A percentile compares a stretch with the other conserved stretches of the same genome.
Conservation (phyloP, 1,140 invertebrate genomes). For the Drosophila jambulina region DNA sequence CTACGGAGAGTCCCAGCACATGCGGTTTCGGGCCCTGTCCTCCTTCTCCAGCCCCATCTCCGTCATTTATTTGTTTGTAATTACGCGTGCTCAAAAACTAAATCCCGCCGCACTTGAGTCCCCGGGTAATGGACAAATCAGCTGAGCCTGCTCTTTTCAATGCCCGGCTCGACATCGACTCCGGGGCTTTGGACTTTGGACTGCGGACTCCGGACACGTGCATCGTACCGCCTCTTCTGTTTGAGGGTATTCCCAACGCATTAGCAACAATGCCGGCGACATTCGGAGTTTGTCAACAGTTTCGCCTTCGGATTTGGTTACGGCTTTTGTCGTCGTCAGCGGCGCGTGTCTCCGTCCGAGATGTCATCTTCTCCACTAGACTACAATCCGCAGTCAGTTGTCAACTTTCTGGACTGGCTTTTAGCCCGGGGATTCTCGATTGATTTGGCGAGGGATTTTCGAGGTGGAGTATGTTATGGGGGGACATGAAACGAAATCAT, state of each 20-base stretch:
- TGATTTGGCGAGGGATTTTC: slow-evolving; percentile 68
- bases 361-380: slow-evolving; percentile 38
- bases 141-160: slow-evolving; percentile 57
- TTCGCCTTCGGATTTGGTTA: slow-evolving; percentile 64
- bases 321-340: slow-evolving; percentile 54
- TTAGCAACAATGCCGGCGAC: slow-evolving; percentile 67
- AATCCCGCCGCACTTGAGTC: slow-evolving; percentile 75
- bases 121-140: slow-evolving; percentile 30
- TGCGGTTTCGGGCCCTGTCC: slow-evolving; percentile 59
- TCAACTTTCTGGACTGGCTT: slow-evolving; percentile 73
- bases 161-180: slow-evolving; percentile 17
- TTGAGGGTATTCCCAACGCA: slow-evolving; percentile 57
- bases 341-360: slow-evolving; percentile 60
- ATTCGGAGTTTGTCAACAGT: slow-evolving; percentile 81
- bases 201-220: slow-evolving; percentile 37
- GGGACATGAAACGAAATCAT: slow-evolving; percentile 75
- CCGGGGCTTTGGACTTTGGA: slow-evolving; percentile 3
- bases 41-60: slow-evolving; percentile 5
- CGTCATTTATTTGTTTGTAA: slow-evolving; percentile 81
- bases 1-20: slow-evolving; percentile 25
- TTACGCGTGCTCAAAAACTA: slow-evolving; percentile 77
- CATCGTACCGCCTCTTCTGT: slow-evolving; percentile 21
- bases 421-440: slow-evolving; percentile 66
- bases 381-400: slow-evolving; percentile 54
- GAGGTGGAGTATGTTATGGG: slow-evolving; percentile 3